Conservation (phyloP, 2,888 invertebrate genomes). For the Cremastinae sp. region DNA sequence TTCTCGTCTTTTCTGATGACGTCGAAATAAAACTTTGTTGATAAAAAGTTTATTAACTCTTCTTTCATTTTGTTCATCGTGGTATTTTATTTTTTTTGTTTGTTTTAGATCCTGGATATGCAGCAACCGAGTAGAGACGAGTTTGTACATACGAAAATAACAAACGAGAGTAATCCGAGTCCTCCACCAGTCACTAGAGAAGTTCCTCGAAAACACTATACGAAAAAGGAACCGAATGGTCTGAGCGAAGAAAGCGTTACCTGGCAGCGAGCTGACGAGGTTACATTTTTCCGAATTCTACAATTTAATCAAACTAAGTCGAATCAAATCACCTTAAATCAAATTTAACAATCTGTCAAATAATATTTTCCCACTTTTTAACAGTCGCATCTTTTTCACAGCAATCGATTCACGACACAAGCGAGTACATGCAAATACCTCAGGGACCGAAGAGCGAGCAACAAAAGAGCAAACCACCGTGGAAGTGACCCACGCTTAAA, state of each 20-base stretch:
- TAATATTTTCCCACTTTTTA: too few relatives aligned
- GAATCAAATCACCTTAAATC: too few relatives aligned
- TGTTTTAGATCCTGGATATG: constrained; percentile 74
- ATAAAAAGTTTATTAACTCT: too few relatives aligned
- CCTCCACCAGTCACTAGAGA: constrained; percentile 72
- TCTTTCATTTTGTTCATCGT: too few relatives aligned
- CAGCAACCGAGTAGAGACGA: constrained; percentile 67
- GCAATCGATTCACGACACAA: constrained; percentile 70
- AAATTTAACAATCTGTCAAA: too few relatives aligned
- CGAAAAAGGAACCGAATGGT: constrained; percentile 72
- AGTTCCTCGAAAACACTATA: constrained; percentile 74
- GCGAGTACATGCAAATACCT: constrained; percentile 72
- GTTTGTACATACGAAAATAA: constrained; percentile 44
- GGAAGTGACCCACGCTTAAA: constrained; percentile 73
- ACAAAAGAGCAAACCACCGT: constrained; percentile 75
- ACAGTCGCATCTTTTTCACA: too few relatives aligned
- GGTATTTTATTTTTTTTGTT: constrained; percentile 43
- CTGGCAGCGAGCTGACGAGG: constrained; percentile 70
- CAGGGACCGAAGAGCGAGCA: constrained; percentile 68
- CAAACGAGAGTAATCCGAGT: constrained; percentile 62
- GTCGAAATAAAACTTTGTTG: too few relatives aligned
- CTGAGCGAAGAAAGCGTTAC: constrained; percentile 73
- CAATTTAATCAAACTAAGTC: too few relatives aligned
- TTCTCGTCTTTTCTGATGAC: too few relatives aligned
- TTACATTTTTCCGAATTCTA: constrained; percentile 28